Base-by-base conservation (phyloP, 92 coral and sea anemone genomes). In the Isaurus tuberculatus region DNA sequence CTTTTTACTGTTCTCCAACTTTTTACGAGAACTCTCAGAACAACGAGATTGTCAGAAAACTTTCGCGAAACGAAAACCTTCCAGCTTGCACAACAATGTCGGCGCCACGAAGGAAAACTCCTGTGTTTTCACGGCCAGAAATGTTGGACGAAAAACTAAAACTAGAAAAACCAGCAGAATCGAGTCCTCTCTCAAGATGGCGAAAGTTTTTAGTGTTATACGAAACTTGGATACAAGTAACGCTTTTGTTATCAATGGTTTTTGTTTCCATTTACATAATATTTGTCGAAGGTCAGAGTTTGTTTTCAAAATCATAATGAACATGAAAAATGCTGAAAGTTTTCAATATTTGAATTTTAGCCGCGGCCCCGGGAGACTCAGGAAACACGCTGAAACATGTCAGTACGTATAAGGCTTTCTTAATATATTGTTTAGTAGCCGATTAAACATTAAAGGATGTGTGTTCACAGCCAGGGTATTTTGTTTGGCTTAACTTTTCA, bases 251-350 rank as follows among this genome's bases (percentile, higher is more conserved):
- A 29, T 65, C 85, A 60, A 89, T 85, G 6, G 33, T 89, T 36
- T 72, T 84, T 27, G 89, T 89, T 11, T 89, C 92, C 17, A n/a
- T 89, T 23, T 89, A 89, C 28, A 89, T 89, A 55, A 71, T 89
- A 22, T 89, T 89, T 68, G 85, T 89, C 44, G 92, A 89, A 53
- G 79, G 89, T 15, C 92, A 89, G 72, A 89, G 92, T 55, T 72
- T 89, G 70, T 89, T 89, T 84, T 64, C 87, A 23, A 34, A 77
- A 79, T 55, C 42, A 71, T 9, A 19, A 55, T 55, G 26, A 17
- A n/a, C n/a, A n/a, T n/a, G n/a, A 55, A 55, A 2, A 55, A 0
- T 17, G 3, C 22, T 20, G 7, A 26, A 55, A 55, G 46, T 40
- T 40, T 6, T 40, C 46, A 40, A 40, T 3, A 40, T 5, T 13